Evolutionary conservation across 2,888 invertebrate species (phyloP).

Genomic region (Noctua janthina): DNA sequence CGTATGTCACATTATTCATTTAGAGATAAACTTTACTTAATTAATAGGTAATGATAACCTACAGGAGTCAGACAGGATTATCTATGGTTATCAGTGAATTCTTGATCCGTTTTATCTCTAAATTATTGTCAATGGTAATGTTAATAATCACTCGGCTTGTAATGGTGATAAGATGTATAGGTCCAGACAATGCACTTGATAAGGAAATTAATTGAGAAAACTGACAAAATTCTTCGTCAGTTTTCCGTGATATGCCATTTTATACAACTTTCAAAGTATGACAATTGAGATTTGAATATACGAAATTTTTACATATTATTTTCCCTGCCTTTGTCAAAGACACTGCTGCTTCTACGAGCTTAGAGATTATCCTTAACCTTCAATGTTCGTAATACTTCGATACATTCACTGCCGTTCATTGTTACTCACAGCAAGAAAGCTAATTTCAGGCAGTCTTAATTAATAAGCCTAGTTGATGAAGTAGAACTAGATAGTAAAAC

Average conservation of each 20-base stretch:
- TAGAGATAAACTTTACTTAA: conserved; percentile 54
- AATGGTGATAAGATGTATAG: background rate
- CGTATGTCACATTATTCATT: conserved; percentile 37
- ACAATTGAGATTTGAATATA: background rate
- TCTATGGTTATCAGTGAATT: conserved; percentile 53
- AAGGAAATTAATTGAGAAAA: background rate
- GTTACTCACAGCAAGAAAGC: background rate
- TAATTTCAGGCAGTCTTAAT: background rate
- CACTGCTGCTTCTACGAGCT: background rate
- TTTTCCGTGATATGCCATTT: background rate
- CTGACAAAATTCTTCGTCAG: background rate
- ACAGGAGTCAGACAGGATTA: conserved; percentile 50
- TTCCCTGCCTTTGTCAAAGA: background rate
- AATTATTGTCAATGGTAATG: conserved; percentile 5
- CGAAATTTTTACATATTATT: background rate
- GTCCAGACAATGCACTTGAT: background rate
- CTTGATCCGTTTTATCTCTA: conserved; percentile 54
- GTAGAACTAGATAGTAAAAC: background rate
- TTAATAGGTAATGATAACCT: conserved; percentile 57
- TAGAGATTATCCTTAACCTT: background rate
- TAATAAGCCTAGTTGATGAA: background rate
- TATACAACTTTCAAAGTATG: too few relatives aligned
- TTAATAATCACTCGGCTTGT: background rate
- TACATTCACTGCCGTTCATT: background rate
- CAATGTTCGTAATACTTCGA: background rate